Base-by-base conservation (phyloP, 2,113 vertebrate genomes). In the Melanocharis versteri region DNA sequence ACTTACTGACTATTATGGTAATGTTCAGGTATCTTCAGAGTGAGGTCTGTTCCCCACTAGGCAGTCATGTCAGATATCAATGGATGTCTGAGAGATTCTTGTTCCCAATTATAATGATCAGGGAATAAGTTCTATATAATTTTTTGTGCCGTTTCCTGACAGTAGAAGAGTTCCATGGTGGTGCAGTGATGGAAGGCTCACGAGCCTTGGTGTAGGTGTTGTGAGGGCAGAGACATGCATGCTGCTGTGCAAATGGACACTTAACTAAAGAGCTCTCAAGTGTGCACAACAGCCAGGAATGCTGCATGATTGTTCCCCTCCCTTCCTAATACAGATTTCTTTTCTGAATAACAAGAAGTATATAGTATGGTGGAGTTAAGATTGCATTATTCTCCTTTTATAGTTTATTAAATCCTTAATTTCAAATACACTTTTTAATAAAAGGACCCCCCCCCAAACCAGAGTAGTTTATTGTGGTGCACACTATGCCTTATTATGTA, bases 341-440 rank as follows among this genome's bases (percentile, higher is more conserved):
- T 61, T 80, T 48, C 35, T 57, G 39, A 87, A 51, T 78, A 66
- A 50, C 51, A 47, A 64, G 56, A 93, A 45, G 4, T 45, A 5
- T 45, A 28, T 87, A 76, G 53, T 60, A 18, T 53, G 48, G 50
- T 58, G 57, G 35, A 75, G 58, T 83, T 89, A 69, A 85, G 66
- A 88, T 66, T 79, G 54, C 2, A 3, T 87, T 88, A 37, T 83
- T 89, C 79, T 88, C 24, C 50, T 94, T 89, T 62, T 42, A 42
- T 47, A 66, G 24, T 77, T 83, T 66, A 93, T 90, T 44, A 93
- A 96, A 60, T 90, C 58, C 70, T 83, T 95, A 88, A 80, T 92
- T 94, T 93, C 92, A 53, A 80, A 71, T 71, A 64, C 10, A 24
- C 33, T 70, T 90, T 73, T 80, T n/a, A 95, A 90, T 93, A 70